Conservation (phyloP, 2,888 invertebrate species). For the Alitta virens region DNA sequence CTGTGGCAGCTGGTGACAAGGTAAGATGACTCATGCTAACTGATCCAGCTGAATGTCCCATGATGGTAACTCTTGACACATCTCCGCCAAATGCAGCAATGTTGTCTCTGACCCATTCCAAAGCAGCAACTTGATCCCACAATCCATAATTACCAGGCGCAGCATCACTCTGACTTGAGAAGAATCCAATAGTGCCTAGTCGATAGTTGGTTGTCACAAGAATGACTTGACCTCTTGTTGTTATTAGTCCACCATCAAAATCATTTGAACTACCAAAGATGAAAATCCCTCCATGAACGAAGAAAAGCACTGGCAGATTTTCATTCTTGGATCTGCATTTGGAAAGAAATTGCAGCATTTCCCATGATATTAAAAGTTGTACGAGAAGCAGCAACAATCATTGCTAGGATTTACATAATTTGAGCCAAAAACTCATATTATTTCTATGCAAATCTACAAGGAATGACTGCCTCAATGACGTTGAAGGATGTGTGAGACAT, state of each 20-base stretch:
- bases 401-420: too few relatives aligned
- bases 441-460: too few relatives aligned
- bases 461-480: too few relatives aligned
- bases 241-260: constrained; percentile 26
- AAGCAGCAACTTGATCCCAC: too few relatives aligned
- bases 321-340: too few relatives aligned
- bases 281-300: constrained; percentile 25
- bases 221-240: constrained; percentile 24
- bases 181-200: constrained; percentile 16
- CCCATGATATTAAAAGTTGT: too few relatives aligned
- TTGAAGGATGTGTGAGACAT: too few relatives aligned
- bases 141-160: constrained; percentile 2
- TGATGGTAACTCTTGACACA: constrained; percentile 4
- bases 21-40: background rate
- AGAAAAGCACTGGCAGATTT: constrained; percentile 27
- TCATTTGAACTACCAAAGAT: constrained; percentile 23
- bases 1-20: background rate
- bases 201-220: constrained; percentile 30
- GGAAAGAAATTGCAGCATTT: too few relatives aligned
- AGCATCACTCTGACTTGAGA: constrained; percentile 19
- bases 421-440: too few relatives aligned
- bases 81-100: too few relatives aligned
- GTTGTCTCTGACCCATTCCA: too few relatives aligned
- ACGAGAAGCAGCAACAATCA: too few relatives aligned
- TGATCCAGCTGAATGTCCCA: constrained; percentile 3